phyloP scores from a whole-genome alignment of 1,140 invertebrate genomes.

The Lepidotrigona ventralis region DNA sequence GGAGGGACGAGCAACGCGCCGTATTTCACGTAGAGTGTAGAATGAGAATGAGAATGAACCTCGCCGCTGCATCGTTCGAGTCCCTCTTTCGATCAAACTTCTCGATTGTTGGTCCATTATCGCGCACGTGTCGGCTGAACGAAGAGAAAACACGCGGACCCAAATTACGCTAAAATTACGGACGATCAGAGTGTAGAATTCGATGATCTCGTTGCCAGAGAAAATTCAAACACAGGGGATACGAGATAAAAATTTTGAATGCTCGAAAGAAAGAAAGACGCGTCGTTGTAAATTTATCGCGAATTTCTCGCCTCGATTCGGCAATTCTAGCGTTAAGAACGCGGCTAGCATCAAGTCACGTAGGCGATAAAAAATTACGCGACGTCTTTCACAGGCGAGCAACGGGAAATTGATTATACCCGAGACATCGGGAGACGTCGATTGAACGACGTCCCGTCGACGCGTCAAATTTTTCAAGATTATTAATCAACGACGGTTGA shows the following conservation, averaged over 20 bases:
- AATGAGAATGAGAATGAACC: neutral
- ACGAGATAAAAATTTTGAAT: no score
- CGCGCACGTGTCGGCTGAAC: slow-evolving; percentile 2
- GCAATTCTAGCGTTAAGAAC: no score
- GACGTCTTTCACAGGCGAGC: slow-evolving; percentile 34
- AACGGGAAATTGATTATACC: slow-evolving; percentile 51
- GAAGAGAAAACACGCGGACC: neutral
- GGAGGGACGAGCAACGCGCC: slow-evolving; percentile 19
- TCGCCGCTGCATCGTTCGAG: neutral
- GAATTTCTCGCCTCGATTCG: no score
- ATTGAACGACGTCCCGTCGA: neutral
- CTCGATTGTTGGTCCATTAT: neutral
- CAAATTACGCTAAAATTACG: no score
- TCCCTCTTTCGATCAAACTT: neutral
- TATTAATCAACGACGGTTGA: slow-evolving; percentile 36
- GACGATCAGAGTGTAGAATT: no score
- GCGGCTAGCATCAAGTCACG: no score
- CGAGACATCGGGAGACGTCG: slow-evolving; percentile 30
- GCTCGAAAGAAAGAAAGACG: no score
- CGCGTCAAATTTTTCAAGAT: slow-evolving; percentile 35
- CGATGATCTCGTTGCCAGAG: no score
- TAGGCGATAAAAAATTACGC: slow-evolving; percentile 45
- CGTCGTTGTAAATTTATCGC: no score
- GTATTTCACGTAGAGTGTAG: neutral
- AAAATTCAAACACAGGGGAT: no score